phyloP scores from a whole-genome alignment of 2,113 vertebrate species.

The Ammodytes dubius region DNA sequence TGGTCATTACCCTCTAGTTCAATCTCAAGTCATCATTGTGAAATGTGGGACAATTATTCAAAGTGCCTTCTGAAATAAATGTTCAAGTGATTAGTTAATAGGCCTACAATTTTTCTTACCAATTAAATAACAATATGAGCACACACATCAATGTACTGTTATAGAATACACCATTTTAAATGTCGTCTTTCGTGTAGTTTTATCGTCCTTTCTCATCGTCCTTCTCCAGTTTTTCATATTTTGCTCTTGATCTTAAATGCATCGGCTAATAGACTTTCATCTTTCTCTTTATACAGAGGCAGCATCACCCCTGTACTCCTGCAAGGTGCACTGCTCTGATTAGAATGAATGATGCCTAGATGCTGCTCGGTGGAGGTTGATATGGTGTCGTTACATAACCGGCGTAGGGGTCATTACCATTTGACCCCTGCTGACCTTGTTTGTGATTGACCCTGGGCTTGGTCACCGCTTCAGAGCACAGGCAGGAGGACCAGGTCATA shows the following conservation, averaged over 20 bases:
- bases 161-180: background rate
- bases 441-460: constrained; percentile 76
- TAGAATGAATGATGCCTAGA: constrained; percentile 65
- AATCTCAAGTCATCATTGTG: background rate
- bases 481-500: constrained; percentile 74
- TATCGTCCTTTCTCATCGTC: background rate
- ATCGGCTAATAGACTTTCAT: background rate
- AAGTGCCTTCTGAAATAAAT: constrained; percentile 4
- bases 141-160: background rate
- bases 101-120: background rate
- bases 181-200: background rate
- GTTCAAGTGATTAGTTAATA: background rate
- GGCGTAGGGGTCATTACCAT: constrained; percentile 74
- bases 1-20: background rate
- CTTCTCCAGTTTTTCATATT: background rate
- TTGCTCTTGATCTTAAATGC: background rate
- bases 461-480: constrained; percentile 73
- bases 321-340: constrained; percentile 60
- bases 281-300: constrained; percentile 4
- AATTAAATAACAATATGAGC: background rate
- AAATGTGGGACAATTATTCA: background rate
- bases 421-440: constrained; percentile 71
- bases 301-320: background rate
- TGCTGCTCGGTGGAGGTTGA: constrained; percentile 42
- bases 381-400: constrained; percentile 65